Evolutionary conservation across 92 coral and sea anemone species (phyloP).

Genomic region (Epizoanthus rinbou): DNA sequence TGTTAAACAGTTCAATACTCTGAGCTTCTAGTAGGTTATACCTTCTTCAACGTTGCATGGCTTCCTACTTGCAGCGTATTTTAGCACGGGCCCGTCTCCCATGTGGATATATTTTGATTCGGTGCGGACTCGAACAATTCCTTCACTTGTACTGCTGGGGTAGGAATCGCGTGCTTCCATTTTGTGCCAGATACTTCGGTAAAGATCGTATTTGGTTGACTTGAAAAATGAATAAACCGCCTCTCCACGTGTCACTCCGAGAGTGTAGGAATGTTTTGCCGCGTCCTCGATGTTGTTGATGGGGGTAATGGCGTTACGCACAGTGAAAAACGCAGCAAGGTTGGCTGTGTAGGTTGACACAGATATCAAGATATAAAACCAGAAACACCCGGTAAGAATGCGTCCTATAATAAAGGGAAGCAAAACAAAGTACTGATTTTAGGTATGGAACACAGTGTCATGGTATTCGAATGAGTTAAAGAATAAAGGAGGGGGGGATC

Average conservation of each 20-base stretch:
- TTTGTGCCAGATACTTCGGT: conserved; percentile 47
- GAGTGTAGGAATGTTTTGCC: conserved; percentile 2
- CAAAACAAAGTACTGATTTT: too few species aligned
- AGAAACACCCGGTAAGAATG: conserved; percentile 53
- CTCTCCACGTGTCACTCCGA: conserved; percentile 36
- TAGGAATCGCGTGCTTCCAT: conserved; percentile 45
- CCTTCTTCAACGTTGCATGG: conserved; percentile 62
- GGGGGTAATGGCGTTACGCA: conserved; percentile 7
- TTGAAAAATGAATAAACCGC: conserved; percentile 45
- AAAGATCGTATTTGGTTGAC: conserved; percentile 38
- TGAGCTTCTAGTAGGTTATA: neutral
- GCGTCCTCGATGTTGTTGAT: conserved; percentile 54
- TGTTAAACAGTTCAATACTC: neutral
- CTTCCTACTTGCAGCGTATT: conserved; percentile 47
- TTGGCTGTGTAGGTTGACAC: conserved; percentile 65
- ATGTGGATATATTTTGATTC: conserved; percentile 44
- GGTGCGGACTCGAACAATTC: conserved; percentile 44
- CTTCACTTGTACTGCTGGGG: conserved; percentile 31
- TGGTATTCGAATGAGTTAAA: too few species aligned
- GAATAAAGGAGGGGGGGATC: too few species aligned
- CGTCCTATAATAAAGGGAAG: conserved; percentile 37
- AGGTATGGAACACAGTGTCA: too few species aligned
- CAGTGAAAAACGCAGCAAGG: conserved; percentile 57
- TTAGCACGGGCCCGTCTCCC: conserved; percentile 59
- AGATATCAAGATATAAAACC: conserved; percentile 62